Conservation (phyloP, 2,888 invertebrate genomes). For the Campaea margaritaria region DNA sequence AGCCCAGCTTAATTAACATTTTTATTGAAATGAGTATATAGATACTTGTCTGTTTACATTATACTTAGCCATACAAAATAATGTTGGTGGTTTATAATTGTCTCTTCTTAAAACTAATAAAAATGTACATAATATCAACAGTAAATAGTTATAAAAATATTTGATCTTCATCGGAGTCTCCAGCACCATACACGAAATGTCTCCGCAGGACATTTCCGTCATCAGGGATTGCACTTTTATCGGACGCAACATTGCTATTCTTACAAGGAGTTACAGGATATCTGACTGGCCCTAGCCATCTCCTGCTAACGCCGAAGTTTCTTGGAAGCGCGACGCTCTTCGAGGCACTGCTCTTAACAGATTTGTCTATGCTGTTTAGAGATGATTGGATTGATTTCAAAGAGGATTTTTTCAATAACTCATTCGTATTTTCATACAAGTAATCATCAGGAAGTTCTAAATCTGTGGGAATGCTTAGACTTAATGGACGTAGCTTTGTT, state of each 20-base stretch:
- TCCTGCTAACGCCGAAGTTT: slow-evolving; percentile 85
- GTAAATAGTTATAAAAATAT: slow-evolving; percentile 83
- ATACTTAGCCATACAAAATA: slow-evolving; percentile 13
- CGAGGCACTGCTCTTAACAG: slow-evolving; percentile 63
- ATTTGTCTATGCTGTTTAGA: slow-evolving; percentile 70
- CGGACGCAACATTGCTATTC: slow-evolving; percentile 60
- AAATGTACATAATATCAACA: slow-evolving; percentile 41
- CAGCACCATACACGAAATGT: slow-evolving; percentile 80
- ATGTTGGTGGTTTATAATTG: slow-evolving; percentile 13
- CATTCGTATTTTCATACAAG: slow-evolving; percentile 57
- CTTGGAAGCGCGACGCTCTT: slow-evolving; percentile 84
- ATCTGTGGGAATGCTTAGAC: slow-evolving; percentile 76
- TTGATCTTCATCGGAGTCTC: slow-evolving; percentile 87
- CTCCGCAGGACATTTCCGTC: slow-evolving; percentile 70
- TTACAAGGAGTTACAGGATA: slow-evolving; percentile 88
- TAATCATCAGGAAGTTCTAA: slow-evolving; percentile 71
- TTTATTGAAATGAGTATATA: too few species aligned
- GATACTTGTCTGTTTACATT: slow-evolving; percentile 1
- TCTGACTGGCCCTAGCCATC: slow-evolving; percentile 86
- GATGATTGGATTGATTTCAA: slow-evolving; percentile 76
- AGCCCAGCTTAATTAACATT: too few species aligned
- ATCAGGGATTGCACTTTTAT: slow-evolving; percentile 63
- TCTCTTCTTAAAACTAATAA: slow-evolving; percentile 19
- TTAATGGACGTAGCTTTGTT: slow-evolving; percentile 74
- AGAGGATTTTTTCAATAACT: slow-evolving; percentile 67